These are phyloP conservation scores for Nymphalis io DNA, from an alignment of 1,140 invertebrate species.

Conservation along the genomic window DNA sequence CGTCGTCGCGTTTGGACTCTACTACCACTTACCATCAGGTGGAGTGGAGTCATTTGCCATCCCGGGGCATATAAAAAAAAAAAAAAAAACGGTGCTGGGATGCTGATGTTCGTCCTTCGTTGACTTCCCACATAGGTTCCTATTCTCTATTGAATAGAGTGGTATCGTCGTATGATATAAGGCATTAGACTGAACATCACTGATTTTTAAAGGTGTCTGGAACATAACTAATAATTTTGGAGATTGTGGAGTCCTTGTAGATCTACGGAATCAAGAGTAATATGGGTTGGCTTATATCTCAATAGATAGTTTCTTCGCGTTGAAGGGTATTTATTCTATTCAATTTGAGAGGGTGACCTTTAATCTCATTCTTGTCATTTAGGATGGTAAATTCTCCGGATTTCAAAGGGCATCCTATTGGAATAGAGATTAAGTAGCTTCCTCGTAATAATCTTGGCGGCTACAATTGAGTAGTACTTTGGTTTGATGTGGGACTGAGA, in stretches of 20 bases:
- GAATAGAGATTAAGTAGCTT: too few relatives aligned
- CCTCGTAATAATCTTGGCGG: constrained; percentile 37
- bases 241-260: constrained; percentile 9
- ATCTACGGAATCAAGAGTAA: background rate
- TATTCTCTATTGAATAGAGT: background rate
- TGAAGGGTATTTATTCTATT: constrained; percentile 18
- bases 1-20: too few relatives aligned
- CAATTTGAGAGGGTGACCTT: constrained; percentile 42
- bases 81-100: too few relatives aligned
- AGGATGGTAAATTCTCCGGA: constrained; percentile 38
- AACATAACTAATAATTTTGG: constrained; percentile 3
- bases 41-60: too few relatives aligned
- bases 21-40: too few relatives aligned
- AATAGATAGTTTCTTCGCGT: background rate
- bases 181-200: background rate
- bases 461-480: constrained; percentile 36
- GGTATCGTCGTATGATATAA: constrained; percentile 6
- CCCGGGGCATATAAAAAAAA: too few relatives aligned
- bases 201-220: background rate
- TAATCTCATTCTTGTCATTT: constrained; percentile 39
- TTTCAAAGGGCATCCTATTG: constrained; percentile 30
- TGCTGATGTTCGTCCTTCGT: background rate
- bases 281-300: background rate
- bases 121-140: background rate
- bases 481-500: constrained; percentile 36